phyloP scores from a whole-genome alignment of 1,140 invertebrate species.

The Macrotrachela quadricornifera region DNA sequence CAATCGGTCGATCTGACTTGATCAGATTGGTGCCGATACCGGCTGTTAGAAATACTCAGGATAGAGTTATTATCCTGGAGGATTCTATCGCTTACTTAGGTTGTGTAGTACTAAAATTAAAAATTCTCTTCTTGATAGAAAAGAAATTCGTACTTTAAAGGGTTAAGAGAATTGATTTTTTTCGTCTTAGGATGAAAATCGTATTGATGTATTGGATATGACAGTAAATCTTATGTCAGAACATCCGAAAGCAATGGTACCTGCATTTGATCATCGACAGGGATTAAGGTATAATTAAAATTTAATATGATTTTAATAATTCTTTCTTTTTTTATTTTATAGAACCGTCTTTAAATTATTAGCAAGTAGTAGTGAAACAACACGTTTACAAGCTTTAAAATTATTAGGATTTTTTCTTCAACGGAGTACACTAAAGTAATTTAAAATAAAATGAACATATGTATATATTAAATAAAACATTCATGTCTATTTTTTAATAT shows the following conservation, averaged over 20 bases:
- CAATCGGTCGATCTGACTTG: no score
- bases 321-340: no score
- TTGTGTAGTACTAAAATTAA: no score
- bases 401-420: constrained; percentile 78
- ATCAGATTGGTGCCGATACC: no score
- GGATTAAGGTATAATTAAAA: constrained; percentile 34
- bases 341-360: constrained; percentile 86
- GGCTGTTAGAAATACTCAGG: no score
- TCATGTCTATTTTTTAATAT: background rate
- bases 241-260: constrained; percentile 91
- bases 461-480: constrained; percentile 25
- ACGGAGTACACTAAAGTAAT: constrained; percentile 74
- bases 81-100: no score
- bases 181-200: constrained; percentile 66
- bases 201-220: constrained; percentile 90
- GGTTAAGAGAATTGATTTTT: background rate
- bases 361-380: constrained; percentile 75
- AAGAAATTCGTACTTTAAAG: constrained; percentile 63
- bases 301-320: no score
- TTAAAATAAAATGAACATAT: no score
- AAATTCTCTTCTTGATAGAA: no score
- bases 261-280: constrained; percentile 87
- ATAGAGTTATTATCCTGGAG: no score
- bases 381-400: constrained; percentile 80
- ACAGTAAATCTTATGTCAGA: constrained; percentile 87